These are phyloP conservation scores for Amphimedon queenslandica DNA, from an alignment of 37 sponge, comb jelly and placozoan species.

Conservation along the genomic window DNA sequence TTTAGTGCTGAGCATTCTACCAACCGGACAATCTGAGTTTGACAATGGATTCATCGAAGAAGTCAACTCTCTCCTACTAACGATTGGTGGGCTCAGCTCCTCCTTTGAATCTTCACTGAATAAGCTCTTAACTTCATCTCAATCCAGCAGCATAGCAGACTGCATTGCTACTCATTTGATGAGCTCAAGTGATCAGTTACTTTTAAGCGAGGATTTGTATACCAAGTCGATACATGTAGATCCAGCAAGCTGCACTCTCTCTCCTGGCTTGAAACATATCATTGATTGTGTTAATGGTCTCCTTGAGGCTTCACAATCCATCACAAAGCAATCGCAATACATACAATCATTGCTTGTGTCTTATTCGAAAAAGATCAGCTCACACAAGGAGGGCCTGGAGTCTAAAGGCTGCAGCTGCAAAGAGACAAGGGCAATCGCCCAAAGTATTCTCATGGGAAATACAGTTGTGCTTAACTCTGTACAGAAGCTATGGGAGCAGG, in stretches of 20 bases:
- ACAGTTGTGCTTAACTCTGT: slow-evolving; percentile 15
- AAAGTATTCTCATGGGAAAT: slow-evolving; percentile 23
- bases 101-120: slow-evolving; percentile 24
- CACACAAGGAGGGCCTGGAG: neutral
- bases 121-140: neutral
- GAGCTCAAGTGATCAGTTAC: neutral
- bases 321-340: slow-evolving; percentile 3
- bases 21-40: slow-evolving; percentile 20
- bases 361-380: neutral
- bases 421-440: slow-evolving; percentile 4
- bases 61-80: slow-evolving; percentile 27
- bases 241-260: neutral
- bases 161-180: neutral
- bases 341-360: slow-evolving; percentile 11
- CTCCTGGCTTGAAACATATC: slow-evolving; percentile 9
- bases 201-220: neutral
- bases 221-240: neutral
- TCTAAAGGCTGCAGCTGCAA: neutral
- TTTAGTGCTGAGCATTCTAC: slow-evolving; percentile 25
- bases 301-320: slow-evolving; percentile 38
- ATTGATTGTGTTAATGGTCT: slow-evolving; percentile 37
- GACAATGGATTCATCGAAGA: slow-evolving; percentile 52
- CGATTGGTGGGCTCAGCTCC: slow-evolving; percentile 27
- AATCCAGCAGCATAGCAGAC: neutral
- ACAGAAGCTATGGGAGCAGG: slow-evolving; percentile 37